phyloP scores from a whole-genome alignment of 2,113 vertebrate species.

The Megaceryle torquata region DNA sequence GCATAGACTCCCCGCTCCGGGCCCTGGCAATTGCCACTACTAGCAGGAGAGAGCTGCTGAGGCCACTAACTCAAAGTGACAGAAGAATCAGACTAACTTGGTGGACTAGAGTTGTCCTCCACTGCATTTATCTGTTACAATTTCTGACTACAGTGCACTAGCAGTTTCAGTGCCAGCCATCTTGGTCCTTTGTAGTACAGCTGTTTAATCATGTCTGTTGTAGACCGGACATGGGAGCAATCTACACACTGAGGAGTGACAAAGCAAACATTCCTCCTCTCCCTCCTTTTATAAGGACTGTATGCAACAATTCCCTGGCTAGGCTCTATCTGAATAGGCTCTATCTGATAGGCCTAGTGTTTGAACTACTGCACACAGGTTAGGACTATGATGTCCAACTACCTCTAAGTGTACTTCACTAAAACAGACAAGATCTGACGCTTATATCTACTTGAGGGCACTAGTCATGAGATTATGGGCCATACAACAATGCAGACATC shows the following conservation, averaged over 20 bases:
- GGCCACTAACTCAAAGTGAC: background rate
- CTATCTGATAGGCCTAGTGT: background rate
- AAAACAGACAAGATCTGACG: background rate
- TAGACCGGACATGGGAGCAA: fast-evolving
- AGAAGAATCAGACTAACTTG: background rate
- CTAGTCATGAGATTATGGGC: background rate
- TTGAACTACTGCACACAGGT: background rate
- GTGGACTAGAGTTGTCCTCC: background rate
- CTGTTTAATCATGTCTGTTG: background rate
- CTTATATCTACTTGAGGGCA: background rate
- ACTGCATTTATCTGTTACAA: fast-evolving
- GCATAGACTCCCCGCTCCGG: background rate
- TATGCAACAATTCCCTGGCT: background rate
- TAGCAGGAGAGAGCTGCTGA: background rate
- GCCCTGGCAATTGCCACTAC: background rate
- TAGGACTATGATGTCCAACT: background rate
- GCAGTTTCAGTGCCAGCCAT: background rate
- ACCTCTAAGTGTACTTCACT: background rate
- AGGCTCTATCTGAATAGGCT: background rate
- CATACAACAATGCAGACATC: fast-evolving
- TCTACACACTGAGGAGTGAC: background rate
- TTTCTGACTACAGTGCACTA: background rate
- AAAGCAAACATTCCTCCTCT: background rate
- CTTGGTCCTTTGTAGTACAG: background rate
- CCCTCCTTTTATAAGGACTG: background rate